Conservation (phyloP, 2,797 vertebrate genomes). For the Dallia pectoralis region DNA sequence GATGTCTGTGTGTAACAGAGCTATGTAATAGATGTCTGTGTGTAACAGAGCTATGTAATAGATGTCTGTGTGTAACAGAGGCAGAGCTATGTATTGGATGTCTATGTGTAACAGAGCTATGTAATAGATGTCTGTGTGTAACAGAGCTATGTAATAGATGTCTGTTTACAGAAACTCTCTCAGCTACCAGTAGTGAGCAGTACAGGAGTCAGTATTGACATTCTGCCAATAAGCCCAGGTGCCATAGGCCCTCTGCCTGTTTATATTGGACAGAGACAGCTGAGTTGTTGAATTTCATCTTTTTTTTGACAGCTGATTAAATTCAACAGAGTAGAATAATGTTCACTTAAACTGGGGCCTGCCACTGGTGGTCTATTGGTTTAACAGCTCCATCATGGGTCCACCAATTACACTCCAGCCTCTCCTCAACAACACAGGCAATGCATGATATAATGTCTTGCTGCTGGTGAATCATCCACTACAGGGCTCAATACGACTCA, state of each 20-base stretch:
- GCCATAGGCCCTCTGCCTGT: conserved; percentile 1
- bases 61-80: not conserved
- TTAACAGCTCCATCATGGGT: conserved; percentile 7
- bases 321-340: conserved; percentile 29
- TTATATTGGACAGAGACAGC: conserved; percentile 1
- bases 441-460: conserved; percentile 7
- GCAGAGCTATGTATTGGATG: not conserved
- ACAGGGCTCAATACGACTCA: not conserved
- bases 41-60: no score
- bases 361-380: conserved; percentile 7
- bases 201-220: conserved; percentile 1
- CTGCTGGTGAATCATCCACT: conserved; percentile 15
- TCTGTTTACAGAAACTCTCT: not conserved
- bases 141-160: not conserved
- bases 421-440: not conserved
- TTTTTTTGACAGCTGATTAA: conserved; percentile 15
- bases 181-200: not conserved
- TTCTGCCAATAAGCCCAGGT: not conserved
- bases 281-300: not conserved
- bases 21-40: conserved; percentile 1
- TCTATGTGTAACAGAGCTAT: not conserved
- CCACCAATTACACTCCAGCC: not conserved
- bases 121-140: not conserved
- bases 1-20: not conserved
- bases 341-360: not conserved